Evolutionary conservation across 2,797 vertebrate species (phyloP).

Genomic region (Moxostoma hubbsi): DNA sequence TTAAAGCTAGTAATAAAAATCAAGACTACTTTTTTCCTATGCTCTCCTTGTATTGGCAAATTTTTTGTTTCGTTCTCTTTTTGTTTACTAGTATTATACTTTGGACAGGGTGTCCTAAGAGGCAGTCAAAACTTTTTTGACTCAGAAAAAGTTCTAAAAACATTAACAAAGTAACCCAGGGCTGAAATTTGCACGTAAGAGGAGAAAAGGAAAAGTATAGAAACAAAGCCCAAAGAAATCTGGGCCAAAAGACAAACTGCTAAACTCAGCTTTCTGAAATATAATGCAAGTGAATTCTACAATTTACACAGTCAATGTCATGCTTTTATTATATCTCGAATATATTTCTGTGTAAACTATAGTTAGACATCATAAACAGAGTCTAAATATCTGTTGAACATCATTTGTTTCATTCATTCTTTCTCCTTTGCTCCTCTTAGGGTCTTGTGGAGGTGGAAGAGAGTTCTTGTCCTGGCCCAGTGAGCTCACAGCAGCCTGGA

Average conservation of each 20-base stretch:
- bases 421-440: conserved; percentile 66
- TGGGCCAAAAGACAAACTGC: conserved; percentile 1
- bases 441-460: conserved; percentile 65
- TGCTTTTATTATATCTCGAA: not conserved
- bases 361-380: not conserved
- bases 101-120: no score
- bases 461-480: conserved; percentile 58
- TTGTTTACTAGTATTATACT: no score
- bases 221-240: not conserved
- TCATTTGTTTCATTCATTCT: not conserved
- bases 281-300: not conserved
- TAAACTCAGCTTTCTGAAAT: not conserved
- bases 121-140: not conserved
- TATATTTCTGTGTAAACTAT: not conserved
- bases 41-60: no score
- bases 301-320: not conserved
- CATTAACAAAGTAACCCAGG: not conserved
- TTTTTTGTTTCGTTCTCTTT: no score
- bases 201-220: not conserved
- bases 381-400: not conserved
- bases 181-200: conserved; percentile 1
- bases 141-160: not conserved
- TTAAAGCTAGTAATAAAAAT: no score
- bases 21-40: no score
- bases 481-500: conserved; percentile 63